Evolutionary conservation across 2,797 vertebrate genomes (phyloP), one percentile per base, ranked within the genome.

Genomic region (Artibeus jamaicensis): DNA sequence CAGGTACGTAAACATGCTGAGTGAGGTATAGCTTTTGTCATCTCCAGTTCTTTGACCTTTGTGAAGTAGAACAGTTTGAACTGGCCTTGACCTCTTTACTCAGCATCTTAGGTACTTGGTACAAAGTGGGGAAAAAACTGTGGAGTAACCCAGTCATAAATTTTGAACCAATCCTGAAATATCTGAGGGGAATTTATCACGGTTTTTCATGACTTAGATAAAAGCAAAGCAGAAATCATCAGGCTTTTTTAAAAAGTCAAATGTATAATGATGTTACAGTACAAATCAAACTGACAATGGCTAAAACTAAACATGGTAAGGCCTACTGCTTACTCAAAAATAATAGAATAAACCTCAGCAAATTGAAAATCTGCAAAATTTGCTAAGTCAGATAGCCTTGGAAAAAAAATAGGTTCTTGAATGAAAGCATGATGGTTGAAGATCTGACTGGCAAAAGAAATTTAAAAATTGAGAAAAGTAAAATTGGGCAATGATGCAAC

Each of bases 321-420:
- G 70, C 81, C 70, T 65, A n/a, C n/a, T 37, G 50, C 53, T 50
- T 11, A 89, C 44, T 71, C 62, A 65, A 92, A 95, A 78, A n/a
- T 82, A 81, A 89, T 59, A 62, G 37, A 55, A 77, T 65, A 76
- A 94, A 89, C 89, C n/a, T 53, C 26, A 44, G 53, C 12, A 86
- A 82, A 89, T 22, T 57, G 44, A 82, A 89, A 70, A 86, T 93
- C 44, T 82, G 21, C n/a, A 86, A 82, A 92, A 82, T 62, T 93
- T 71, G 71, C 19, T 42, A 88, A 88, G n/a, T 39, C n/a, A 77
- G 53, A 65, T 68, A n/a, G 44, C 22, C 42, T 62, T 83, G 53
- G 79, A 57, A 87, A 34, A 93, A 93, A 89, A 62, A 15, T 62
- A 29, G 11, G 59, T 32, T 32, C 29, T 37, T 78, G 55, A 84